phyloP scores from a whole-genome alignment of 2,113 vertebrate genomes.

The Blennius ocellaris region DNA sequence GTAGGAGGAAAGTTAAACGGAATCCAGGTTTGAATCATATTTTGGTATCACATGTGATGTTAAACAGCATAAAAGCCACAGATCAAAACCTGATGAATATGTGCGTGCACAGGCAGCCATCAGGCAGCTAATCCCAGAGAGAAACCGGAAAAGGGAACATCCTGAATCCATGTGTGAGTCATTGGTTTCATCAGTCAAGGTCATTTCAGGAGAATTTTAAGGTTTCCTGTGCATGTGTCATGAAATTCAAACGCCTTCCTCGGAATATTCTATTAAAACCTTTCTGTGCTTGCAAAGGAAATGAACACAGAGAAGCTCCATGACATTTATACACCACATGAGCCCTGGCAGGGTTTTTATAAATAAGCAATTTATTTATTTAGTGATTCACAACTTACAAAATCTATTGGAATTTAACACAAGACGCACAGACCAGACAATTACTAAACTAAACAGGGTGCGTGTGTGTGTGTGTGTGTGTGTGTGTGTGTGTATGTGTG shows the following conservation, averaged over 20 bases:
- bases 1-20: too few relatives aligned
- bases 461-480: background rate
- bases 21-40: background rate
- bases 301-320: background rate
- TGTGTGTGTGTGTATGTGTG: background rate
- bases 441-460: background rate
- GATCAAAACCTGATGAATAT: background rate
- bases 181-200: slow-evolving; percentile 2
- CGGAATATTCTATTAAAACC: background rate
- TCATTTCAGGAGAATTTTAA: slow-evolving; percentile 13
- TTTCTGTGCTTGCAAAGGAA: slow-evolving; percentile 2
- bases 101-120: background rate
- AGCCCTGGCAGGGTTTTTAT: background rate
- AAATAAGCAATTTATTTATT: background rate
- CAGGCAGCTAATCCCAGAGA: background rate
- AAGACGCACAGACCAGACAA: background rate
- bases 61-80: background rate
- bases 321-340: too few relatives aligned
- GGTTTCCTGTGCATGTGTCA: slow-evolving; percentile 21
- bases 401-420: background rate
- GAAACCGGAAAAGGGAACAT: background rate
- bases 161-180: background rate
- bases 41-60: background rate
- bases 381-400: background rate
- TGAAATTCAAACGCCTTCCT: background rate